These are phyloP conservation scores for Montifringilla adamsi DNA, from an alignment of 2,113 vertebrate genomes.

Conservation along the genomic window DNA sequence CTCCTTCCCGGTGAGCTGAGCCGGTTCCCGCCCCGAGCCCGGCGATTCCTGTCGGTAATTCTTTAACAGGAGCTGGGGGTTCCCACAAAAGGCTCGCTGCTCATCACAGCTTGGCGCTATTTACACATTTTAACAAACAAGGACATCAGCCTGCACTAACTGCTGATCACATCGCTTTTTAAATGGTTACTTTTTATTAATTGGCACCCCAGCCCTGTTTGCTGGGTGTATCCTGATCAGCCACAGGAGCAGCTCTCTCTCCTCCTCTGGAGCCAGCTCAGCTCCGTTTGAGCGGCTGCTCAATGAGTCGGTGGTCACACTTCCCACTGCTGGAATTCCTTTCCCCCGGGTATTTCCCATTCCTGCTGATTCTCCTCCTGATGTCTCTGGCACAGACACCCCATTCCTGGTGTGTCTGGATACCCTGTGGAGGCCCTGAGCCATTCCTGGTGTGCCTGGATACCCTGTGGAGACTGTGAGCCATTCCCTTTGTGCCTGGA, in stretches of 20 bases:
- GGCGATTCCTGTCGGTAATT: rapidly evolving
- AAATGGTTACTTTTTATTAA: neutral
- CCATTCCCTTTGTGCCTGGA: neutral
- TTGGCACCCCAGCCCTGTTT: neutral
- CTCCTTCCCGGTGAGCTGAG: neutral
- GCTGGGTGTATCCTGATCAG: neutral
- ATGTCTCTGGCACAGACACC: neutral
- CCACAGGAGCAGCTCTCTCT: neutral
- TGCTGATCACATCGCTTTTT: neutral
- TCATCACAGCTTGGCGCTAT: neutral
- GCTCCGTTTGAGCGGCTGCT: neutral
- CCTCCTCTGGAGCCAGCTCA: no score
- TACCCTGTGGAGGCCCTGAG: no score
- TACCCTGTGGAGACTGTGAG: neutral
- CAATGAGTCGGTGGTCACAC: neutral
- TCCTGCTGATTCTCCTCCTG: neutral
- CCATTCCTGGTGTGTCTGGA: neutral
- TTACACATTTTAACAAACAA: neutral
- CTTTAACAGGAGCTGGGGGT: neutral
- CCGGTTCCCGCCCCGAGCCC: neutral
- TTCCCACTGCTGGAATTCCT: neutral
- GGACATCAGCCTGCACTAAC: neutral
- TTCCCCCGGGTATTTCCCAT: neutral
- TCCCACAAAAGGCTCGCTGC: neutral
- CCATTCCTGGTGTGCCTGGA: neutral